These are phyloP conservation scores for Gorsachius goisagi DNA, from an alignment of 2,113 vertebrate genomes.

Conservation along the genomic window DNA sequence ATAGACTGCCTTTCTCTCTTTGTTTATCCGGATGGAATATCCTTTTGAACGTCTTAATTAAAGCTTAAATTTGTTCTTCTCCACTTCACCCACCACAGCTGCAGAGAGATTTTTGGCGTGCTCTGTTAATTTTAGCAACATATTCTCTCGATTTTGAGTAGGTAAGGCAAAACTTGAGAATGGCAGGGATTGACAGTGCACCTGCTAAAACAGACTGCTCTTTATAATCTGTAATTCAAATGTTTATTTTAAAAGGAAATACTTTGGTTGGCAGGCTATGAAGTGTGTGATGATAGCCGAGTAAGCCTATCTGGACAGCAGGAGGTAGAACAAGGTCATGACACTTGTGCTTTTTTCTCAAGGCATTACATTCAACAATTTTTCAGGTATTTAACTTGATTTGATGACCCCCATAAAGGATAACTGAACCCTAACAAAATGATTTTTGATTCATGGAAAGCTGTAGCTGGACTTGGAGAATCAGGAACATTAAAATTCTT, in stretches of 20 bases:
- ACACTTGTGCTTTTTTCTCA: not conserved
- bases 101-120: fast-evolving
- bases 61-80: not conserved
- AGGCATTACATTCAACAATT: not conserved
- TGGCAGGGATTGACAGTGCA: not conserved
- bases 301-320: not conserved
- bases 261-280: not conserved
- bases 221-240: slow-evolving; percentile 29
- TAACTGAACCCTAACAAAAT: not conserved
- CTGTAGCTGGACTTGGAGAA: not conserved
- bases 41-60: not conserved
- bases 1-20: not conserved
- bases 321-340: not conserved
- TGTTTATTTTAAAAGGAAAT: slow-evolving; percentile 42
- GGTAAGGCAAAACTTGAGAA: not conserved
- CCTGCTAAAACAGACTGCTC: slow-evolving; percentile 16
- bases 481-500: not conserved
- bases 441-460: not conserved
- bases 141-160: not conserved
- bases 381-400: slow-evolving; percentile 11
- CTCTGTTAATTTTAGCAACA: not conserved
- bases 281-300: not conserved
- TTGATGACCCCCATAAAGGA: not conserved
- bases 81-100: not conserved
- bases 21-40: not conserved